Evolutionary conservation across 2,797 vertebrate species (phyloP).

Genomic region (Nyctibius grandis): DNA sequence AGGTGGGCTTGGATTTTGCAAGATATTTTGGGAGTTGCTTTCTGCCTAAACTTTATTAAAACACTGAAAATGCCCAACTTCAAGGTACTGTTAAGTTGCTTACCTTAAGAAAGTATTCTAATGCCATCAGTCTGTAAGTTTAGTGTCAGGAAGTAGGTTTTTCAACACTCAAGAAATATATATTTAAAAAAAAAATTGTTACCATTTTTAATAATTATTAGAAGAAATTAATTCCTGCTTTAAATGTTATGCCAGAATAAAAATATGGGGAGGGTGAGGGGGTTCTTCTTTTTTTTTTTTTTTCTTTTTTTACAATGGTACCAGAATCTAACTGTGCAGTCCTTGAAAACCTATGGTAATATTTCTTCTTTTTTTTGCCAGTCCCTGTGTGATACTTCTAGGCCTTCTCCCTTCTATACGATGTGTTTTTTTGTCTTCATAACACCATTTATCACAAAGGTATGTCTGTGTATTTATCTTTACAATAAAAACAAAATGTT

Average conservation of each 20-base stretch:
- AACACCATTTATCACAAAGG: conserved; percentile 91
- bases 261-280: background rate
- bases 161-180: background rate
- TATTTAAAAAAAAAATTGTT: background rate
- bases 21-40: conserved; percentile 90
- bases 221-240: background rate
- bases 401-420: conserved; percentile 91
- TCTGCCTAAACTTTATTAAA: conserved; percentile 96
- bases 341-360: background rate
- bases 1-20: conserved; percentile 98
- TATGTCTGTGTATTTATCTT: conserved; percentile 52
- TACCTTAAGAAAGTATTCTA: background rate
- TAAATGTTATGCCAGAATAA: background rate
- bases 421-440: conserved; percentile 98
- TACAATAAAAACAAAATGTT: background rate
- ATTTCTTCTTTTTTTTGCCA: conserved; percentile 56
- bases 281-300: too few relatives aligned
- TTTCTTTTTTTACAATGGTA: background rate
- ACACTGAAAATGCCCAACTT: conserved; percentile 93
- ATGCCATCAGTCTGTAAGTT: background rate
- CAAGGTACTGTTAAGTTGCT: conserved; percentile 81
- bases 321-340: background rate
- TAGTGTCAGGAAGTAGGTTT: background rate
- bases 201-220: background rate
- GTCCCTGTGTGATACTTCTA: conserved; percentile 95